Evolutionary conservation across 2,797 vertebrate species (phyloP).

Genomic region (Notolepis coatsorum): DNA sequence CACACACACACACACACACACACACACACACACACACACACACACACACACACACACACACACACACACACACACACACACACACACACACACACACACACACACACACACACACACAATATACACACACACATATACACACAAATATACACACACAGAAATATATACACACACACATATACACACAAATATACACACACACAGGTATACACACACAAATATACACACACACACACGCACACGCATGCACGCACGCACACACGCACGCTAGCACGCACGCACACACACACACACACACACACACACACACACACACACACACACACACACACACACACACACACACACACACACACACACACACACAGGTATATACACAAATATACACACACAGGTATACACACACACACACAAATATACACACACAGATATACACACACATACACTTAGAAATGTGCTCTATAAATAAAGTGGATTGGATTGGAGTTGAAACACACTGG

Average conservation of each 20-base stretch:
- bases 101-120: neutral
- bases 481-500: too few relatives aligned
- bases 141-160: conserved; percentile 1
- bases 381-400: too few relatives aligned
- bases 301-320: conserved; percentile 1
- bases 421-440: too few relatives aligned
- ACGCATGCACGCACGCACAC: conserved; percentile 23
- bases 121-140: neutral
- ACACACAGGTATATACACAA: too few relatives aligned
- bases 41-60: conserved; percentile 7
- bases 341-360: neutral
- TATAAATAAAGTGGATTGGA: too few relatives aligned
- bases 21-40: neutral
- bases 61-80: conserved; percentile 25
- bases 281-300: neutral
- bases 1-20: neutral
- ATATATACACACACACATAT: neutral
- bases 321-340: conserved; percentile 7
- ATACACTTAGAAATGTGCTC: too few relatives aligned
- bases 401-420: too few relatives aligned
- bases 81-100: conserved; percentile 12
- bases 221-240: conserved; percentile 13
- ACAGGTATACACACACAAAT: too few relatives aligned
- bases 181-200: too few relatives aligned
- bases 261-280: conserved; percentile 9